Base-by-base conservation (phyloP, 2,888 invertebrate genomes). In the Tiliacea aurago region DNA sequence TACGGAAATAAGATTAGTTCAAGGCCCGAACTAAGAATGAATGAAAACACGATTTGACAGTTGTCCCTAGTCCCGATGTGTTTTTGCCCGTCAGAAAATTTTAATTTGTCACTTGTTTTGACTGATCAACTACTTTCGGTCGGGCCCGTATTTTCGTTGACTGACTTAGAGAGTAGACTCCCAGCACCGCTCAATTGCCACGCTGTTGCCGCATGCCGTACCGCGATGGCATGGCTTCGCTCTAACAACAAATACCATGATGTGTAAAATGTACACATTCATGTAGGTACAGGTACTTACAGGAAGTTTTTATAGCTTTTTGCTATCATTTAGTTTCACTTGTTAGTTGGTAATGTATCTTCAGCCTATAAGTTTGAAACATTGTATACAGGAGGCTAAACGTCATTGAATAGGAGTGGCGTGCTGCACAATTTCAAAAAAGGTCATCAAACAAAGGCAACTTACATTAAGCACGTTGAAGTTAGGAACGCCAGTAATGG, bases 401-500 rank as follows among this genome's bases (percentile, higher is more conserved):
- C 9, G 20, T 47, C 13, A 13, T 2, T 28, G 10, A 55, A 28
- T 5, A 43, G 4, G 9, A 64, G 18, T 18, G 10, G 4, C 43
- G n/a, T 43, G 7, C n/a, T 18, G 3, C 4, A 28, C 28, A 33
- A 33, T 53, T 20, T 11, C 7, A 28, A 28, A 56, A 47, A 41
- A 55, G 3, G 2, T 28, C n/a, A 28, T 37, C 11, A 33, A 72
- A 23, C 47, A 64, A 56, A 43, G 28, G 20, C 7, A 20, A 90
- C 93, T 93, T 84, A 95, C 95, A 62, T 56, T 78, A 13, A 23
- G 65, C 5, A 89, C 84, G 56, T 91, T 75, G 66, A 95, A 95
- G 86, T 92, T 88, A 10, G 90, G 7, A 43, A 93, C 81, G 37
- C 90, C 94, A 20, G 79, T 81, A 28, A 95, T 92, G 4, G 77